Percentiles rank a stretch among this genome's conserved stretches.
Evolutionary conservation across 1,140 invertebrate species (phyloP).

Genomic region (Papilio dardanus): DNA sequence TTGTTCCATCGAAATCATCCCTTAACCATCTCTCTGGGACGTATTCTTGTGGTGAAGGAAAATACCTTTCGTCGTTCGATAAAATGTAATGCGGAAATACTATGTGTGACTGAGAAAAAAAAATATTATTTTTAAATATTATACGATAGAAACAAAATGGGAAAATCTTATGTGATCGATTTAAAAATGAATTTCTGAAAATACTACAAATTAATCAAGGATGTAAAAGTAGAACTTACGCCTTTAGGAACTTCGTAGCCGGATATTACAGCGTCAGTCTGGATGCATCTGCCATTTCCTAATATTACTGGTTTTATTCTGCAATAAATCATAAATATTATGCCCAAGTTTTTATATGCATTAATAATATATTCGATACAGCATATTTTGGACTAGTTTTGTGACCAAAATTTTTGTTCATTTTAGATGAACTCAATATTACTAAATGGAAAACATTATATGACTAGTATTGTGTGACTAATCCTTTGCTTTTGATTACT

Average conservation of each 20-base stretch:
- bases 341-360: neutral
- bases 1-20: slow-evolving; percentile 46
- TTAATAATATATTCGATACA: too few species aligned
- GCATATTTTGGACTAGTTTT: neutral
- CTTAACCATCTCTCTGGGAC: slow-evolving; percentile 90
- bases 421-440: neutral
- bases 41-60: slow-evolving; percentile 86
- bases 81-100: slow-evolving; percentile 92
- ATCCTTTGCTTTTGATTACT: slow-evolving; percentile 8
- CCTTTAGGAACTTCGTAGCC: slow-evolving; percentile 94
- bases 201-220: neutral
- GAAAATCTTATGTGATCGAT: neutral
- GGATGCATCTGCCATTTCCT: slow-evolving; percentile 91
- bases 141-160: neutral
- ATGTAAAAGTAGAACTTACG: slow-evolving; percentile 82
- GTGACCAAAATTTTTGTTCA: neutral
- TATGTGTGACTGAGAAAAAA: slow-evolving; percentile 87
- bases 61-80: slow-evolving; percentile 88
- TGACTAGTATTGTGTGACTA: slow-evolving; percentile 4
- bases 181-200: neutral
- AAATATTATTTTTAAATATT: slow-evolving; percentile 2
- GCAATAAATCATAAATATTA: slow-evolving; percentile 50
- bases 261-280: slow-evolving; percentile 89
- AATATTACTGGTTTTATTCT: slow-evolving; percentile 95
- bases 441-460: slow-evolving; percentile 15